These are phyloP conservation scores for Hippocampus guttulatus DNA, from an alignment of 2,113 vertebrate species.

Conservation along the genomic window DNA sequence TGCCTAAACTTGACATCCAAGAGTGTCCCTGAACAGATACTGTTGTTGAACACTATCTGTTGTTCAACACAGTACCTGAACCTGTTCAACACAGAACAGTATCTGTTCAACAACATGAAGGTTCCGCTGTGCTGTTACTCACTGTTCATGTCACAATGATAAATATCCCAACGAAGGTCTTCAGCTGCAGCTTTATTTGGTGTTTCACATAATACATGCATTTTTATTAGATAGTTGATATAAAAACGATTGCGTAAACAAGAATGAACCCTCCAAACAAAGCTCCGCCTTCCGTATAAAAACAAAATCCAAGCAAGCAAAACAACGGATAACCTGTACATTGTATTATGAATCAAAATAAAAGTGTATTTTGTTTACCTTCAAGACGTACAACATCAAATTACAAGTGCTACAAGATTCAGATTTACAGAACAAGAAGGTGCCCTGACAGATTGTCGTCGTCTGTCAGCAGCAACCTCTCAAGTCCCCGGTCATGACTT, in stretches of 20 bases:
- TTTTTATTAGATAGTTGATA: neutral
- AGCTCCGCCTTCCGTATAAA: no score
- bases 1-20: no score
- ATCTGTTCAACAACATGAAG: no score
- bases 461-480: neutral
- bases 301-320: neutral
- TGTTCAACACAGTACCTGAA: no score
- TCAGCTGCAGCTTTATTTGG: neutral
- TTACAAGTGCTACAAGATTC: no score
- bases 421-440: no score
- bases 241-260: neutral
- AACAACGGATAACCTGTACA: neutral
- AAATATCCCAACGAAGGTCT: neutral
- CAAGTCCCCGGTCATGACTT: rapidly evolving
- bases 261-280: neutral
- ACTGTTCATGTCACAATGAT: no score
- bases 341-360: neutral
- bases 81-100: no score
- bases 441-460: no score
- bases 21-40: no score
- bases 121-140: no score
- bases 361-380: neutral
- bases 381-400: neutral
- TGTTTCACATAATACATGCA: neutral
- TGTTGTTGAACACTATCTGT: no score